Conservation (phyloP, 1,140 invertebrate species). For the Hylaeus anthracinus region DNA sequence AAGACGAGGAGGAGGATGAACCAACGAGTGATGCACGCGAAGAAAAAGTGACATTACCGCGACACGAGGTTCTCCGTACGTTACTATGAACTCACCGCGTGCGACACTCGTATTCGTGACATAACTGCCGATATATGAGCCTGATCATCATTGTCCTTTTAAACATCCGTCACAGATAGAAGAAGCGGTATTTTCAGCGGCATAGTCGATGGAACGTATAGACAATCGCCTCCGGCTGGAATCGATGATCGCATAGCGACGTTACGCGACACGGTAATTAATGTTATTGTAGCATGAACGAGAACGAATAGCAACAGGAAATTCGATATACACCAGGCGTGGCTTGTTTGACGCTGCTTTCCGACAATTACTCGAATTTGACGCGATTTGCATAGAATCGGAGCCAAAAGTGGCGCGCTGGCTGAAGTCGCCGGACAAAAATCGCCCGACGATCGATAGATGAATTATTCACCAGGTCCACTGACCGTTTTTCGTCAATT, state of each 20-base stretch:
- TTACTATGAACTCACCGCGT: slow-evolving; percentile 60
- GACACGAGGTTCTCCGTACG: slow-evolving; percentile 41
- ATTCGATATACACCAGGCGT: background rate
- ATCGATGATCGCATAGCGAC: background rate
- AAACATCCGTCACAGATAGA: background rate
- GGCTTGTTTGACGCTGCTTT: background rate
- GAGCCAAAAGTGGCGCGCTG: background rate
- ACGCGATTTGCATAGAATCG: background rate
- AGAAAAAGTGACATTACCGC: slow-evolving; percentile 52
- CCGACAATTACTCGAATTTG: background rate
- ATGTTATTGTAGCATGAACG: background rate
- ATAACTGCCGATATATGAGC: slow-evolving; percentile 46
- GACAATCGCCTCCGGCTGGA: background rate
- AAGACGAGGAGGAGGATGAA: background rate
- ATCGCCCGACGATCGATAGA: background rate
- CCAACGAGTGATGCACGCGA: background rate
- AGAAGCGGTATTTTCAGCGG: background rate
- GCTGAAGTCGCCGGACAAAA: background rate
- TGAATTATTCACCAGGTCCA: slow-evolving; percentile 1
- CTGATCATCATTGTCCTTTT: background rate
- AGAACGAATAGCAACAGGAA: background rate
- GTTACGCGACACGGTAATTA: background rate
- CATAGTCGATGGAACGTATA: background rate
- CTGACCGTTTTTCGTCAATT: background rate
- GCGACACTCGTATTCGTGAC: slow-evolving; percentile 44